These are phyloP conservation scores for Prionailurus viverrinus DNA, from an alignment of 2,113 vertebrate species.

Conservation along the genomic window DNA sequence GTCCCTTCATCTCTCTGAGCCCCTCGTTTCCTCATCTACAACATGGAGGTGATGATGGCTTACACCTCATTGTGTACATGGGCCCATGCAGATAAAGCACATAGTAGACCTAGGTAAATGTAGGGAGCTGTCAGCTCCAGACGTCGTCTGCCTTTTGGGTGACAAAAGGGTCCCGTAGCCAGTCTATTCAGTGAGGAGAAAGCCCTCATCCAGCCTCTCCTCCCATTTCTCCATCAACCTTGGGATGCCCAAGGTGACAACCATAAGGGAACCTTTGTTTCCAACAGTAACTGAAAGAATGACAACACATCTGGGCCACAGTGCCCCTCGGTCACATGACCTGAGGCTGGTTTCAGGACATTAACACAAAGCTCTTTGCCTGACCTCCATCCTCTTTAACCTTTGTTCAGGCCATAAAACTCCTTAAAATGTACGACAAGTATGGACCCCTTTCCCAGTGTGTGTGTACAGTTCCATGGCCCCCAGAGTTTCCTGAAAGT, in stretches of 20 bases:
- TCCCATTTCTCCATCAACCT: slow-evolving; percentile 10
- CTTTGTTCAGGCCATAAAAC: not conserved
- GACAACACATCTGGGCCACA: not conserved
- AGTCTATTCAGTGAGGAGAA: not conserved
- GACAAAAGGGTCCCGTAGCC: not conserved
- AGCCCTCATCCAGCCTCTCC: not conserved
- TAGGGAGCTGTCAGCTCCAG: not conserved
- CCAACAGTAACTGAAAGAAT: not conserved
- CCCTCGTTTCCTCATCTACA: not conserved
- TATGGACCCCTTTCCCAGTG: not conserved
- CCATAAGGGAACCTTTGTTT: not conserved
- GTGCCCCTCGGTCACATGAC: not conserved
- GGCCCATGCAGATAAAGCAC: not conserved
- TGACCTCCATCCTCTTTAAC: not conserved
- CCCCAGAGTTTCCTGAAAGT: slow-evolving; percentile 18
- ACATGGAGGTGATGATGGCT: not conserved
- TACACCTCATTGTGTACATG: not conserved
- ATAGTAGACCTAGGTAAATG: not conserved
- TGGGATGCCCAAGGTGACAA: not conserved
- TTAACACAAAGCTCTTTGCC: not conserved
- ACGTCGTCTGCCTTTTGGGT: not conserved
- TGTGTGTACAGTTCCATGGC: not conserved
- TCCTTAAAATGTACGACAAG: not conserved
- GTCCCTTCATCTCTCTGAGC: not conserved
- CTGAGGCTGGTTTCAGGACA: not conserved